Evolutionary conservation across 2,113 vertebrate genomes (phyloP).

Genomic region (Chroicocephalus ridibundus): DNA sequence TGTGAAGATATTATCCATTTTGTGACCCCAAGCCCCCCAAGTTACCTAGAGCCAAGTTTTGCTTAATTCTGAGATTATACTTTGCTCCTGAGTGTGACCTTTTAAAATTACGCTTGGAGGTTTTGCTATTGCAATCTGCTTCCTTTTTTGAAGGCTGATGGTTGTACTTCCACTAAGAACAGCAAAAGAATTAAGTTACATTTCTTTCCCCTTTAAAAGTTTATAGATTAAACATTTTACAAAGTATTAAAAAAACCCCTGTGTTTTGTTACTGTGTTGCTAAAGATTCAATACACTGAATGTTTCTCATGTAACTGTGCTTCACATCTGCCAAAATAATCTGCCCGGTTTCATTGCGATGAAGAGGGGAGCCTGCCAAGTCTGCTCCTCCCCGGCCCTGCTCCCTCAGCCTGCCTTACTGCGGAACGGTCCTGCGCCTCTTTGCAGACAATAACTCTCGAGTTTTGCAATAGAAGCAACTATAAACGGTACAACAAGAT

Average conservation of each 20-base stretch:
- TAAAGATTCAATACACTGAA: background rate
- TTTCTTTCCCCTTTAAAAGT: background rate
- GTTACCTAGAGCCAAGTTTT: background rate
- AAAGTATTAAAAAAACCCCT: background rate
- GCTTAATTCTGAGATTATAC: background rate
- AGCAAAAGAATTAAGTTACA: background rate
- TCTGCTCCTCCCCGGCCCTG: fast-evolving
- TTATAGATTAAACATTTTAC: background rate
- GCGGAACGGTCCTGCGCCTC: fast-evolving
- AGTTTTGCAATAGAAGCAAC: background rate
- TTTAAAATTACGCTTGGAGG: background rate
- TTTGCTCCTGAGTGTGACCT: background rate
- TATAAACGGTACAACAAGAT: background rate
- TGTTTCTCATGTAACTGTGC: background rate
- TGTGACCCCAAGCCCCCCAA: background rate
- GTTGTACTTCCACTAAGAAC: background rate
- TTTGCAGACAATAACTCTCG: fast-evolving
- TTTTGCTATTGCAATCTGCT: background rate
- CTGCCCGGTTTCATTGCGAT: background rate
- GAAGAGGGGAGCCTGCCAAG: background rate
- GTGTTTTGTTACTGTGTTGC: background rate
- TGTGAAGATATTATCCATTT: background rate
- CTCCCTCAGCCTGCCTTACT: fast-evolving
- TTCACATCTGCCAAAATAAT: background rate
- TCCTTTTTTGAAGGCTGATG: background rate